Evolutionary conservation across 37 sponge, comb jelly and placozoan species (phyloP).

Genomic region (Spongia lamella): DNA sequence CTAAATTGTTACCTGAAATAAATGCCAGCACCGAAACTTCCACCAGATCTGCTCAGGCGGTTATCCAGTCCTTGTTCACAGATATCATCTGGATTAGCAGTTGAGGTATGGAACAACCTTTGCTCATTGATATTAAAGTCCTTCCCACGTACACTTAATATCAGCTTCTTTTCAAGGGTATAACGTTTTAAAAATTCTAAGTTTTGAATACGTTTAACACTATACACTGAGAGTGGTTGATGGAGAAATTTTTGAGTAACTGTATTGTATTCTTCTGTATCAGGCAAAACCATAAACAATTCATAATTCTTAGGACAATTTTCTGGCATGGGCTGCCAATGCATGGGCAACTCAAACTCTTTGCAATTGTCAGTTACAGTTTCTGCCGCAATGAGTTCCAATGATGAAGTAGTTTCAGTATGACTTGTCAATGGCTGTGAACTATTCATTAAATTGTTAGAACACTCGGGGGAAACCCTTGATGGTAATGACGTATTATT

Average conservation of each 20-base stretch:
- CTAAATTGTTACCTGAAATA: slow-evolving; percentile 72
- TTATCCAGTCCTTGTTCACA: slow-evolving; percentile 78
- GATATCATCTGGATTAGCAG: slow-evolving; percentile 34
- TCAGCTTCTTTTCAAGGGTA: slow-evolving; percentile 47
- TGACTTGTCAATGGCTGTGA: too few species aligned
- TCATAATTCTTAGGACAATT: too few species aligned
- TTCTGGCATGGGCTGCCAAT: too few species aligned
- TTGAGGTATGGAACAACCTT: slow-evolving; percentile 65
- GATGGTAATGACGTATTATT: too few species aligned
- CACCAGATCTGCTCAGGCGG: slow-evolving; percentile 41
- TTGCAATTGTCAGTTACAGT: too few species aligned
- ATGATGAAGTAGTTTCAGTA: too few species aligned
- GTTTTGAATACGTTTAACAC: slow-evolving; percentile 68
- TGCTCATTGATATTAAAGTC: slow-evolving; percentile 51
- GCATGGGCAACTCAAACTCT: too few species aligned
- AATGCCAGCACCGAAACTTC: slow-evolving; percentile 74
- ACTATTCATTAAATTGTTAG: too few species aligned
- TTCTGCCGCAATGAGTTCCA: too few species aligned
- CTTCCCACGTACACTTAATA: slow-evolving; percentile 12
- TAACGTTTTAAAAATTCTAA: slow-evolving; percentile 53
- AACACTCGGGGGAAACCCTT: too few species aligned
- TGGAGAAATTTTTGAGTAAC: background rate
- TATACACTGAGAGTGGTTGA: slow-evolving; percentile 4
- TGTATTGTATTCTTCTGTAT: slow-evolving; percentile 22
- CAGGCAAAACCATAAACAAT: background rate